Base-by-base conservation (phyloP, 2,888 invertebrate genomes). In the Drosophila kanekoi region DNA sequence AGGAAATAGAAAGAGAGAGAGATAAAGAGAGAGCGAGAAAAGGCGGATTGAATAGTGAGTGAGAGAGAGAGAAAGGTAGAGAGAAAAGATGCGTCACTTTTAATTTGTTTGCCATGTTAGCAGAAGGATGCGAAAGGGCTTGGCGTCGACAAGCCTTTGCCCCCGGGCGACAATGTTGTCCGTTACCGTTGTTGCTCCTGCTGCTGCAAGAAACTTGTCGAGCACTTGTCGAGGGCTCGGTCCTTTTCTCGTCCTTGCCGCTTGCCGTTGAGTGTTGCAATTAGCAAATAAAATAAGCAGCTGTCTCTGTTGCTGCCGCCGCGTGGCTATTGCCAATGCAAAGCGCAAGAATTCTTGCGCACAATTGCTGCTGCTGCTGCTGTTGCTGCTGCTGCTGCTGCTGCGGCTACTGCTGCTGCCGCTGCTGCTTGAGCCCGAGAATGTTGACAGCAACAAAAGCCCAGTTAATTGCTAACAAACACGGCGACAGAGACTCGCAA, bases 231-330 rank as follows among this genome's bases (percentile, higher is more conserved):
- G 70, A 80, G 81, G 44, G 63, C 72, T 77, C 62, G 60, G 28
- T 68, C 58, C 61, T 60, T 65, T 52, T 57, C 52, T 62, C 62
- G 57, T 65, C 67, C 73, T 74, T 72, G 72, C 44, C 53, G 40
- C 80, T 67, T 73, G 80, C 54, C 58, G 77, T 70, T 64, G 83
- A 83, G 83, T 83, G 87, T 83, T 88, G 89, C 83, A 83, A 83
- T 83, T 83, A 83, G 83, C 88, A 83, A 88, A 83, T 83, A 83
- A 88, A 83, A 83, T 83, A 83, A 86, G 88, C 83, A 85, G 83
- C 77, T 70, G 40, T 28, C 28, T 28, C 28, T 28, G 8, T 28
- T 28, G 8, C 28, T 28, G 58, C 44, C 32, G 74, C 70, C 71
- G 65, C 60, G 76, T 74, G 56, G 66, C 66, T 54, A 74, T 74